phyloP scores from a whole-genome alignment of 1,140 invertebrate genomes.

The Orchesella cincta region DNA sequence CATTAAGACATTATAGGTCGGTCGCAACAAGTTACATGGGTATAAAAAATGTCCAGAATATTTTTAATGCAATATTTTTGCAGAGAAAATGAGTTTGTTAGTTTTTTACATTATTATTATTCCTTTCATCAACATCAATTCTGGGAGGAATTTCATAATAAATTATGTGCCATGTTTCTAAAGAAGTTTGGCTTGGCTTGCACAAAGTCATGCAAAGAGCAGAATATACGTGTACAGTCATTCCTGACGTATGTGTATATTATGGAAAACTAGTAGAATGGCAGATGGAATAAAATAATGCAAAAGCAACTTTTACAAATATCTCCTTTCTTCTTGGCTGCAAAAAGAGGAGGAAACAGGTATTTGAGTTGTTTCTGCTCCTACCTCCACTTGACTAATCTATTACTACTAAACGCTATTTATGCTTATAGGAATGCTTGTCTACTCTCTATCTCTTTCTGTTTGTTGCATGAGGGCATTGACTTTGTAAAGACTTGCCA shows the following conservation, averaged over 20 bases:
- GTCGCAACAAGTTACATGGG: too few relatives aligned
- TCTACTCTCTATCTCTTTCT: too few relatives aligned
- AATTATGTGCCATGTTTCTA: too few relatives aligned
- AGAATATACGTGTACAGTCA: too few relatives aligned
- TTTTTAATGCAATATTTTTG: too few relatives aligned
- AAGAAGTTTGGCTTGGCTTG: too few relatives aligned
- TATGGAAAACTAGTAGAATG: background rate
- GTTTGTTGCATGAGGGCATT: slow-evolving; percentile 14
- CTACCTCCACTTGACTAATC: slow-evolving; percentile 14
- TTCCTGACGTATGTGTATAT: too few relatives aligned
- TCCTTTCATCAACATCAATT: too few relatives aligned
- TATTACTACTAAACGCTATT: slow-evolving; percentile 18
- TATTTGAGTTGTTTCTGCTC: slow-evolving; percentile 7
- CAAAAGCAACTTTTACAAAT: slow-evolving; percentile 8
- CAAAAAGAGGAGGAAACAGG: background rate
- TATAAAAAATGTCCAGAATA: too few relatives aligned
- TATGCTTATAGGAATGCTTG: slow-evolving; percentile 4
- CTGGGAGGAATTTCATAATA: too few relatives aligned
- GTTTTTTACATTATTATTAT: too few relatives aligned
- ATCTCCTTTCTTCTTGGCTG: slow-evolving; percentile 8
- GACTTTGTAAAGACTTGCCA: slow-evolving; percentile 15
- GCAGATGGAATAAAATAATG: background rate
- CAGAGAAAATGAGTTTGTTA: background rate
- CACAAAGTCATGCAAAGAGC: too few relatives aligned
- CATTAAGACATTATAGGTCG: background rate